phyloP scores from a whole-genome alignment of 1,140 invertebrate species.

The Apis cerana region DNA sequence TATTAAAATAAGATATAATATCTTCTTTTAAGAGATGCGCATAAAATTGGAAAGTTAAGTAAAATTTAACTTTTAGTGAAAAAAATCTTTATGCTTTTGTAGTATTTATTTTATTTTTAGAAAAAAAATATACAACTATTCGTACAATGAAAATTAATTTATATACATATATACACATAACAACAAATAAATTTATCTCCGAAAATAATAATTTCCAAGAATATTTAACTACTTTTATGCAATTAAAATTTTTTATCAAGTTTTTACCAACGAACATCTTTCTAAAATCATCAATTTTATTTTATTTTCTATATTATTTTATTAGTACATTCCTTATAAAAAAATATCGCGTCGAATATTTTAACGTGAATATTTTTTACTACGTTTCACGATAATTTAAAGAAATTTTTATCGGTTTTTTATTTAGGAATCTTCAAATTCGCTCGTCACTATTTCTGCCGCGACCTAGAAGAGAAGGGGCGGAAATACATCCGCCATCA shows the following conservation, averaged over 20 bases:
- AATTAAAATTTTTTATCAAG: not conserved
- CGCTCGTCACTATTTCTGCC: slow-evolving; percentile 87
- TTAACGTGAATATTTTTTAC: not conserved
- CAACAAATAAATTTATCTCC: not conserved
- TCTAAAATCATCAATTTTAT: not conserved
- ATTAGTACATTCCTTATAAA: not conserved
- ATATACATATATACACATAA: no score
- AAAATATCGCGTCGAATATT: not conserved
- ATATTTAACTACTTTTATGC: not conserved
- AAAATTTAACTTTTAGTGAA: no score
- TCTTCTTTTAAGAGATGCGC: no score
- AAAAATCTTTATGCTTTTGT: no score
- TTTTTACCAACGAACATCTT: not conserved
- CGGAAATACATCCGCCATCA: slow-evolving; percentile 87
- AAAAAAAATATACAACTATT: no score
- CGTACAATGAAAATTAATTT: no score
- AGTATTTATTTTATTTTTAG: no score
- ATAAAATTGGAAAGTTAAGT: no score
- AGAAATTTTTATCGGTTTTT: not conserved
- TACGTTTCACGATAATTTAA: not conserved
- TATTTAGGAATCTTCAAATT: slow-evolving; percentile 85
- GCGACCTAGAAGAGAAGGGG: slow-evolving; percentile 86
- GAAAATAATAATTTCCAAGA: not conserved
- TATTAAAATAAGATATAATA: no score
- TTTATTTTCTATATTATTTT: not conserved